Evolutionary conservation across 2,797 vertebrate species (phyloP).

Genomic region (Poeciliopsis infans): DNA sequence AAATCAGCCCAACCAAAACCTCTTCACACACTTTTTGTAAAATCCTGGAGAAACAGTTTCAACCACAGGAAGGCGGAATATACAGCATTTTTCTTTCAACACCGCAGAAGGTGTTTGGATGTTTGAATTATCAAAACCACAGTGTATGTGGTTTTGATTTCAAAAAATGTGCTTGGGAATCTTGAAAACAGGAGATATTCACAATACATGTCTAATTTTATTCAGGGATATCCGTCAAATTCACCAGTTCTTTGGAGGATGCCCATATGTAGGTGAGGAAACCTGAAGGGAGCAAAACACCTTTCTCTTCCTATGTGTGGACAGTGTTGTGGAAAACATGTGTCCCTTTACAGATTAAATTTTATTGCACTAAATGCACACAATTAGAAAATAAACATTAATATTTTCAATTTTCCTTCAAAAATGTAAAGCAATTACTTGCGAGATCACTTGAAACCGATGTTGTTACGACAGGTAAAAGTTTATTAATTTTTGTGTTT

Average conservation of each 20-base stretch:
- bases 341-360: not conserved
- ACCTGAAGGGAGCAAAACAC: constrained; percentile 61
- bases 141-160: not conserved
- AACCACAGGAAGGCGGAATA: not conserved
- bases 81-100: not conserved
- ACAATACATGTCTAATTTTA: constrained; percentile 4
- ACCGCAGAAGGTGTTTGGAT: not conserved
- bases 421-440: not conserved
- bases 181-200: not conserved
- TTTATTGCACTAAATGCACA: not conserved
- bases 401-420: not conserved
- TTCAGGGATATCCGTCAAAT: constrained; percentile 73
- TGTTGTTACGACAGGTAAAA: not conserved
- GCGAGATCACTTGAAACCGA: not conserved
- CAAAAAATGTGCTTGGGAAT: not conserved
- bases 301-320: not conserved
- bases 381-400: not conserved
- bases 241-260: constrained; percentile 75
- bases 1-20: not conserved
- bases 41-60: not conserved
- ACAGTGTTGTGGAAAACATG: not conserved
- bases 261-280: constrained; percentile 55
- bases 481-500: not conserved
- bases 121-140: not conserved
- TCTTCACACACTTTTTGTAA: not conserved